Percentiles rank a stretch among this genome's conserved stretches.
phyloP scores from a whole-genome alignment of 2,888 invertebrate genomes.

The Clostera curtula region DNA sequence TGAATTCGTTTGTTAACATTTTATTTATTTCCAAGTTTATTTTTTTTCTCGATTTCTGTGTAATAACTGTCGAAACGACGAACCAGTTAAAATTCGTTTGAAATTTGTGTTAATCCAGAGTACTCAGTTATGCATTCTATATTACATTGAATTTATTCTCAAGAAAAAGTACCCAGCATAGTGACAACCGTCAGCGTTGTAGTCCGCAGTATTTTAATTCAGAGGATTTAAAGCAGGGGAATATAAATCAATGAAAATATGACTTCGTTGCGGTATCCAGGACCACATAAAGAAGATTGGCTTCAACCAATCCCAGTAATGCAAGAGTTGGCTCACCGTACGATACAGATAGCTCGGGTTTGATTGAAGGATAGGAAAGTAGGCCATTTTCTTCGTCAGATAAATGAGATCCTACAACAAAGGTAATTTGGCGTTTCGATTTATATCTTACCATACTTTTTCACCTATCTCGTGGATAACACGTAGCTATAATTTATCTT shows the following conservation, averaged over 20 bases:
- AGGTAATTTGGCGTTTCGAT: background rate
- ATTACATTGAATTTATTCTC: no score
- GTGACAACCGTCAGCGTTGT: no score
- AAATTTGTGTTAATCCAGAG: conserved; percentile 5
- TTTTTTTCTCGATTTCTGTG: conserved; percentile 10
- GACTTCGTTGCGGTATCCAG: conserved; percentile 40
- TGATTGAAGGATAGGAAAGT: conserved; percentile 45
- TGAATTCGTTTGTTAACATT: no score
- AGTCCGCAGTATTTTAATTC: background rate
- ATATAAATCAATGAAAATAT: conserved; percentile 34
- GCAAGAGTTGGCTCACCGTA: conserved; percentile 55
- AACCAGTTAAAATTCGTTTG: conserved; percentile 8
- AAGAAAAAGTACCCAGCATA: no score
- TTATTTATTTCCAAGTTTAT: no score
- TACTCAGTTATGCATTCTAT: no score
- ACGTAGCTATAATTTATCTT: no score
- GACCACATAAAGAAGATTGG: conserved; percentile 62
- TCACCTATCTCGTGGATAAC: no score
- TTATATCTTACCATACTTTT: background rate
- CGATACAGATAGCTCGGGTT: conserved; percentile 38
- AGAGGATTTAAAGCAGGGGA: conserved; percentile 8
- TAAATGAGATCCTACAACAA: conserved; percentile 3
- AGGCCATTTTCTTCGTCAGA: conserved; percentile 16
- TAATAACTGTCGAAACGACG: conserved; percentile 10
- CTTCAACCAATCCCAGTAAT: conserved; percentile 66